A percentile compares a stretch with the other conserved stretches of the same genome.
These are phyloP conservation scores for Oreotrochilus melanogaster DNA, from an alignment of 2,113 vertebrate genomes.

Conservation along the genomic window DNA sequence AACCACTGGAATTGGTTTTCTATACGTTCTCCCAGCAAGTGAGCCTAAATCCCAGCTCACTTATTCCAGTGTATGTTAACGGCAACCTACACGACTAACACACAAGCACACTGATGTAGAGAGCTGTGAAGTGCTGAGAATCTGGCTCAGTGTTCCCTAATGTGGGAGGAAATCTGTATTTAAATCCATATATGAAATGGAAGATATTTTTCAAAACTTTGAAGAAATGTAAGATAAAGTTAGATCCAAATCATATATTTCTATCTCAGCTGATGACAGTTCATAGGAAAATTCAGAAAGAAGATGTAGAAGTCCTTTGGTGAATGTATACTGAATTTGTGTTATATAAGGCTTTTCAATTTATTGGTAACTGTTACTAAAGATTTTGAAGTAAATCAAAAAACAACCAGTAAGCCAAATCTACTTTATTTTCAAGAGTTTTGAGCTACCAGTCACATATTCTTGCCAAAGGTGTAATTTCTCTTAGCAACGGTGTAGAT, in stretches of 20 bases:
- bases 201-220: not conserved
- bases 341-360: conserved; percentile 30
- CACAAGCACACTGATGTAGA: not conserved
- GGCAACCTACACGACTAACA: not conserved
- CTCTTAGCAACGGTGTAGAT: conserved; percentile 56
- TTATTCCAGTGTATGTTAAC: not conserved
- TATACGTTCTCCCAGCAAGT: not conserved
- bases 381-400: not conserved
- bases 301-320: not conserved
- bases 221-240: not conserved
- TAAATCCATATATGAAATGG: not conserved
- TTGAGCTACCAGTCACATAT: conserved; percentile 38
- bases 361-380: conserved; percentile 36
- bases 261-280: not conserved
- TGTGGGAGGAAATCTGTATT: not conserved
- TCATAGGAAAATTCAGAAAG: not conserved
- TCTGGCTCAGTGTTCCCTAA: not conserved
- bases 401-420: conserved; percentile 48
- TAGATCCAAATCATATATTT: not conserved
- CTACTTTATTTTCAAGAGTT: conserved; percentile 54
- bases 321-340: not conserved
- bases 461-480: conserved; percentile 56
- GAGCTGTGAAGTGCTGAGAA: conserved; percentile 11
- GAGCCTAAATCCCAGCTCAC: not conserved
- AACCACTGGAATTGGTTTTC: not conserved